A percentile compares a stretch with the other conserved stretches of the same genome.
These are phyloP conservation scores for Mesopsocus fuscifrons DNA, from an alignment of 2,888 invertebrate species.

Conservation along the genomic window DNA sequence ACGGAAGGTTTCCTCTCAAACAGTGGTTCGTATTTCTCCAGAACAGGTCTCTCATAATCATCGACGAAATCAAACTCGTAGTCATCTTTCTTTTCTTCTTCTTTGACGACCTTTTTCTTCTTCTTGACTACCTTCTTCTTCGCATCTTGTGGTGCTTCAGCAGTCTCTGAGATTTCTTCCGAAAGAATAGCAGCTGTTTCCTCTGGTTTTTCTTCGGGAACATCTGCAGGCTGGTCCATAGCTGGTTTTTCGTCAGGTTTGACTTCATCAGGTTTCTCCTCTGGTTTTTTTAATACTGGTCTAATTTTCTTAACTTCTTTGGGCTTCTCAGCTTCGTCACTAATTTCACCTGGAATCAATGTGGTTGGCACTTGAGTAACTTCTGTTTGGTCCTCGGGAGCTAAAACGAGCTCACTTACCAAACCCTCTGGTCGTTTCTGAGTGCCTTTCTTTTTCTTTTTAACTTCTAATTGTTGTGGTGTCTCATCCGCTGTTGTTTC, in stretches of 20 bases:
- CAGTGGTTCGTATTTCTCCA: conserved; percentile 9
- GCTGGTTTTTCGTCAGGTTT: conserved; percentile 27
- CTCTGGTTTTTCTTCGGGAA: conserved; percentile 19
- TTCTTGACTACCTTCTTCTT: conserved; percentile 18
- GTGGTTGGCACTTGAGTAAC: background rate
- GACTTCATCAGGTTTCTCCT: conserved; percentile 18
- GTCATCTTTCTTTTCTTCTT: background rate
- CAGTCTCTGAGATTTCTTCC: conserved; percentile 15
- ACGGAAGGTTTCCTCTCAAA: conserved; percentile 21
- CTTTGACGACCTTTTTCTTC: conserved; percentile 12
- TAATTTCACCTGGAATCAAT: background rate
- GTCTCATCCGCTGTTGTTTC: too few species aligned
- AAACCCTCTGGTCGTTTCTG: background rate
- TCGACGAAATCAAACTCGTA: background rate
- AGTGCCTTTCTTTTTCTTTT: background rate
- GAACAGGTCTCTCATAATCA: conserved; percentile 6
- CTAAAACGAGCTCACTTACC: too few species aligned
- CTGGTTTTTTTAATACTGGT: conserved; percentile 14
- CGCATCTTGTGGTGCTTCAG: conserved; percentile 19
- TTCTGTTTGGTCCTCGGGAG: too few species aligned
- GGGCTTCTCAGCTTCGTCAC: background rate
- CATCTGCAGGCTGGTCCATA: conserved; percentile 14
- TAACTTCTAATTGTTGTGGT: too few species aligned
- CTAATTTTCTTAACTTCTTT: background rate
- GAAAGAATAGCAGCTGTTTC: conserved; percentile 19